phyloP scores from a whole-genome alignment of 2,113 vertebrate species.

The Rallus limicola region DNA sequence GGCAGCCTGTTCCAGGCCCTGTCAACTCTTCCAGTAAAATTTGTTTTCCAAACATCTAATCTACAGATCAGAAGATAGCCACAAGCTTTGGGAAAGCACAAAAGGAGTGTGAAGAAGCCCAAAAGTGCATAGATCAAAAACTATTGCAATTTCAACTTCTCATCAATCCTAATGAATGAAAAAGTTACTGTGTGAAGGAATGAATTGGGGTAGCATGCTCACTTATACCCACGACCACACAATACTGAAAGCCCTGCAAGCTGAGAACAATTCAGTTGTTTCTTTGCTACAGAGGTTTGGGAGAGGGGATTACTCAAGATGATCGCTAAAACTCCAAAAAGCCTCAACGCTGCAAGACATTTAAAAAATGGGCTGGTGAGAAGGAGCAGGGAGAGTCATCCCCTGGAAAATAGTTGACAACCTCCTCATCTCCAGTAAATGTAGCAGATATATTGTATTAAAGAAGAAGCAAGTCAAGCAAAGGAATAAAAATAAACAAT shows the following conservation, averaged over 20 bases:
- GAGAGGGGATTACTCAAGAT: neutral
- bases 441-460: constrained; percentile 16
- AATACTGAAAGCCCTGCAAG: neutral
- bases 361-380: neutral
- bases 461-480: constrained; percentile 18
- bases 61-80: neutral
- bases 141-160: neutral
- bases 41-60: too few relatives aligned
- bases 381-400: neutral
- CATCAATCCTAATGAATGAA: neutral
- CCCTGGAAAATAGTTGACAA: neutral
- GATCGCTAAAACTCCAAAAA: neutral
- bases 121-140: neutral
- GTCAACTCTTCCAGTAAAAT: too few relatives aligned
- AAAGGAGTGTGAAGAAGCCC: neutral
- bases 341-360: neutral
- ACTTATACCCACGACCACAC: neutral
- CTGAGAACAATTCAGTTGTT: neutral
- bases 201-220: too few relatives aligned
- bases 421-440: neutral
- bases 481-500: constrained; percentile 42
- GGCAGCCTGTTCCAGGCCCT: too few relatives aligned
- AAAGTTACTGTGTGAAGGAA: neutral
- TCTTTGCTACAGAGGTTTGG: neutral
- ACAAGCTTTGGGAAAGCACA: neutral